Percentiles rank a stretch among this genome's conserved stretches.
Evolutionary conservation across 92 coral and sea anemone genomes (phyloP).

Genomic region (Phenganax marumi): DNA sequence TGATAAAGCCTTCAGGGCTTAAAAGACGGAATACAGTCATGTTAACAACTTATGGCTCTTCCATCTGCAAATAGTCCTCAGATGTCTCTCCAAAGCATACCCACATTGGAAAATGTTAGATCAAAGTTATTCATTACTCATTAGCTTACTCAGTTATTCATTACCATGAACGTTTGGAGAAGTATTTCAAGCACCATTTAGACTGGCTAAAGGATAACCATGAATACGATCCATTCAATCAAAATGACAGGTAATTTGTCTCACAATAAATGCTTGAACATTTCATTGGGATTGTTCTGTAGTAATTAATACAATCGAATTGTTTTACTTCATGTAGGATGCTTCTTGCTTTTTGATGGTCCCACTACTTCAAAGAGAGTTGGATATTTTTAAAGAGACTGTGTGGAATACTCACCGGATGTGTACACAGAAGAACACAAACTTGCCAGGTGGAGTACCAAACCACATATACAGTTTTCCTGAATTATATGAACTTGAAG

Average conservation of each 20-base stretch:
- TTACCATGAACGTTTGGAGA: neutral
- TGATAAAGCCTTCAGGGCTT: too few species aligned
- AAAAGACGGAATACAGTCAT: too few species aligned
- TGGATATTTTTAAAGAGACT: slow-evolving; percentile 15
- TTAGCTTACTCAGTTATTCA: neutral
- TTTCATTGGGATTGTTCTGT: too few species aligned
- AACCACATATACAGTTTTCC: slow-evolving; percentile 6
- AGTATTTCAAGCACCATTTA: slow-evolving; percentile 3
- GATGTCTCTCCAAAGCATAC: too few species aligned
- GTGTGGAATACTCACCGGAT: slow-evolving; percentile 21
- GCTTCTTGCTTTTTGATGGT: slow-evolving; percentile 23
- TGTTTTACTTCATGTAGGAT: too few species aligned
- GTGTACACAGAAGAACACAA: slow-evolving; percentile 6
- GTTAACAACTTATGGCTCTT: too few species aligned
- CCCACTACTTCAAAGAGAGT: slow-evolving; percentile 21
- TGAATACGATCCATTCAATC: neutral
- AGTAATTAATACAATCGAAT: too few species aligned
- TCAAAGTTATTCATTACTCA: too few species aligned
- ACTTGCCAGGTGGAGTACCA: neutral
- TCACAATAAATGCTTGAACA: too few species aligned
- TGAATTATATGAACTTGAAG: neutral
- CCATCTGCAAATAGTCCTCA: too few species aligned
- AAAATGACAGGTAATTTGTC: neutral
- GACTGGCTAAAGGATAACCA: neutral
- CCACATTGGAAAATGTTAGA: too few species aligned